These are phyloP conservation scores for Tryphoninae sp. DNA, from an alignment of 2,888 invertebrate species.

Conservation along the genomic window DNA sequence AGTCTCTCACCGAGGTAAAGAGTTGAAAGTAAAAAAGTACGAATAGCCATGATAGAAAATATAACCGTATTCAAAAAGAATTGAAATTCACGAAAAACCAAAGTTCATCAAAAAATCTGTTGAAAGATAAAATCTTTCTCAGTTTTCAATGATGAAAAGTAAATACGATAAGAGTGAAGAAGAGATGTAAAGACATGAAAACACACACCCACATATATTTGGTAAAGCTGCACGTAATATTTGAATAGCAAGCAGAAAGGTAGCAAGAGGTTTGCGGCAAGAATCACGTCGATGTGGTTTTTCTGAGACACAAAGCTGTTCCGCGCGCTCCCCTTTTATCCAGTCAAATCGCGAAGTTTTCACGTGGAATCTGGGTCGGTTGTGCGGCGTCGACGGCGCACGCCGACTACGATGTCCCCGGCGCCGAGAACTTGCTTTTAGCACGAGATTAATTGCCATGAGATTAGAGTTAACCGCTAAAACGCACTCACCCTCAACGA, in stretches of 20 bases:
- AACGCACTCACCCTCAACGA: slow-evolving; percentile 61
- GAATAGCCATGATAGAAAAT: no score
- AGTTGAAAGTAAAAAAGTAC: no score
- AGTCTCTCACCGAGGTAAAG: no score
- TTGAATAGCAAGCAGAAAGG: slow-evolving; percentile 17
- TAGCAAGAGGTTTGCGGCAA: slow-evolving; percentile 48
- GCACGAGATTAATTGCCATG: slow-evolving; percentile 68
- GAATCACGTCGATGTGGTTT: slow-evolving; percentile 51
- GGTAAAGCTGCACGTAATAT: slow-evolving; percentile 10
- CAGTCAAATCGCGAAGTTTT: slow-evolving; percentile 50
- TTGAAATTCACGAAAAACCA: no score
- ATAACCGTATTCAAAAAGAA: no score
- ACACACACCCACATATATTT: neutral
- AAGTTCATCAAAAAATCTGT: no score
- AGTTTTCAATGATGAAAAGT: neutral
- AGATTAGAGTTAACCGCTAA: slow-evolving; percentile 69
- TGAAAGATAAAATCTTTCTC: no score
- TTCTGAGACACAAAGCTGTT: slow-evolving; percentile 60
- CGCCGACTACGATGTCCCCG: slow-evolving; percentile 29
- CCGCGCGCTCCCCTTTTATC: slow-evolving; percentile 57
- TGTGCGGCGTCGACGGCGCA: slow-evolving; percentile 50
- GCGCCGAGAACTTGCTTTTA: slow-evolving; percentile 64
- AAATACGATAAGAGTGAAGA: slow-evolving; percentile 3
- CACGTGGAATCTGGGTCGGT: slow-evolving; percentile 65
- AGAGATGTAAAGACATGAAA: slow-evolving; percentile 2